Evolutionary conservation across 2,113 vertebrate genomes (phyloP).

Genomic region (western clawed frog (Xenopus tropicalis)): DNA sequence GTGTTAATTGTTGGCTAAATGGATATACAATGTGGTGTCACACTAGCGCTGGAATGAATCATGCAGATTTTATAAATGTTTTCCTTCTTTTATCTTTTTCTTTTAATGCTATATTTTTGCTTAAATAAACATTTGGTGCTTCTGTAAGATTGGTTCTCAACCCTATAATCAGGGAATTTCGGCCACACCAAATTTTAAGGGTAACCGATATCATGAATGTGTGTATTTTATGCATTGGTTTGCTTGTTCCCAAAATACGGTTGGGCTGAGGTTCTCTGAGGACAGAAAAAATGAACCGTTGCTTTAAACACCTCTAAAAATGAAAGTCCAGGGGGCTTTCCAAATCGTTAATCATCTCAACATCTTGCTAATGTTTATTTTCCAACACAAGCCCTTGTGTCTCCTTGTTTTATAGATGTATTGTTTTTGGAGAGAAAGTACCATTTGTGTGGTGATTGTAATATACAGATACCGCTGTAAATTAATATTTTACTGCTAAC

Average conservation of each 20-base stretch:
- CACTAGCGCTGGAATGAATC: not conserved
- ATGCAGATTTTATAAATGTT: not conserved
- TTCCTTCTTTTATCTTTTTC: not conserved
- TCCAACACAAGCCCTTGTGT: not conserved
- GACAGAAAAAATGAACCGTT: slow-evolving; percentile 3
- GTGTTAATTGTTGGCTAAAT: not conserved
- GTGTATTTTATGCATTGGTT: slow-evolving; percentile 10
- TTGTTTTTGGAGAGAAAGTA: slow-evolving; percentile 31
- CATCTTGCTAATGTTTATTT: slow-evolving; percentile 10
- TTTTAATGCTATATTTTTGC: not conserved
- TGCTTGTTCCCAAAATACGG: slow-evolving; percentile 9
- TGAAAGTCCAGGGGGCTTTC: not conserved
- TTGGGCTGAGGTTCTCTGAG: slow-evolving; percentile 28
- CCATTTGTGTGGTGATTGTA: slow-evolving; percentile 12
- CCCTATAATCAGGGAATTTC: slow-evolving; percentile 30
- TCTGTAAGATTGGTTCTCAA: slow-evolving; percentile 9
- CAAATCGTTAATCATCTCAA: slow-evolving; percentile 11
- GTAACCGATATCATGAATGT: slow-evolving; percentile 17
- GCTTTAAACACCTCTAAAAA: slow-evolving; percentile 11
- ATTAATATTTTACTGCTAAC: slow-evolving; percentile 38
- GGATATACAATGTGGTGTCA: not conserved
- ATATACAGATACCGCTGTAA: slow-evolving; percentile 22
- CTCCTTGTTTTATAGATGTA: slow-evolving; percentile 19
- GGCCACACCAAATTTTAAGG: slow-evolving; percentile 1
- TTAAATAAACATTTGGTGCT: slow-evolving; percentile 20